A percentile compares a stretch with the other conserved stretches of the same genome.
phyloP scores from a whole-genome alignment of 2,797 vertebrate species.

The Clarias platycephalus region DNA sequence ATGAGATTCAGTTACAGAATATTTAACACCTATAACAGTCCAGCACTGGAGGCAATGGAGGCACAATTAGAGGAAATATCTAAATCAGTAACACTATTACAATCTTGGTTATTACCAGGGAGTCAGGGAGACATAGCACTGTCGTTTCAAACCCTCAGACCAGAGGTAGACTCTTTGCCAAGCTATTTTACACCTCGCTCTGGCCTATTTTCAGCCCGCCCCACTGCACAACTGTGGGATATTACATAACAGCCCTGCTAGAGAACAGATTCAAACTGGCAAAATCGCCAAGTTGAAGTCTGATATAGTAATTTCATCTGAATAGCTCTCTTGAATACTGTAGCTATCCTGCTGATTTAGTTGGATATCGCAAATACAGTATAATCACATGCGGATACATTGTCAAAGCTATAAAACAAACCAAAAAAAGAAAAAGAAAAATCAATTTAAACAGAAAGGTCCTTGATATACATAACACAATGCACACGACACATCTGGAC shows the following conservation, averaged over 20 bases:
- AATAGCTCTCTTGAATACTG: neutral
- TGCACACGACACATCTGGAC: conserved; percentile 9
- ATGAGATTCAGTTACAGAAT: neutral
- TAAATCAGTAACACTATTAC: conserved; percentile 9
- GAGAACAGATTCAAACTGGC: neutral
- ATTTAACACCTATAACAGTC: conserved; percentile 29
- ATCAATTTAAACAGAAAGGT: conserved; percentile 14
- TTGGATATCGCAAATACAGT: conserved; percentile 14
- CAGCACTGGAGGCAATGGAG: neutral
- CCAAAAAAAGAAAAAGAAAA: neutral
- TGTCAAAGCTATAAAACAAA: conserved; percentile 12
- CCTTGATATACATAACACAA: conserved; percentile 28
- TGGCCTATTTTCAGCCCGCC: conserved; percentile 44
- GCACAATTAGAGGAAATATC: neutral
- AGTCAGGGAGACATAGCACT: conserved; percentile 23
- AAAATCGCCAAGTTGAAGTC: neutral
- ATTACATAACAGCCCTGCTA: conserved; percentile 33
- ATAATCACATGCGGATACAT: conserved; percentile 25
- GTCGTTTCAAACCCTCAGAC: conserved; percentile 44
- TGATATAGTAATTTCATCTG: neutral
- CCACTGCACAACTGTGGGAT: conserved; percentile 22
- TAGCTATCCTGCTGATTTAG: conserved; percentile 1
- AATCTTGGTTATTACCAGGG: conserved; percentile 26
- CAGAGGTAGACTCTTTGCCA: conserved; percentile 38
- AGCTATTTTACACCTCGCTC: conserved; percentile 43